Evolutionary conservation across 2,888 invertebrate genomes (phyloP).

Genomic region (Caenorhabditis sp.): DNA sequence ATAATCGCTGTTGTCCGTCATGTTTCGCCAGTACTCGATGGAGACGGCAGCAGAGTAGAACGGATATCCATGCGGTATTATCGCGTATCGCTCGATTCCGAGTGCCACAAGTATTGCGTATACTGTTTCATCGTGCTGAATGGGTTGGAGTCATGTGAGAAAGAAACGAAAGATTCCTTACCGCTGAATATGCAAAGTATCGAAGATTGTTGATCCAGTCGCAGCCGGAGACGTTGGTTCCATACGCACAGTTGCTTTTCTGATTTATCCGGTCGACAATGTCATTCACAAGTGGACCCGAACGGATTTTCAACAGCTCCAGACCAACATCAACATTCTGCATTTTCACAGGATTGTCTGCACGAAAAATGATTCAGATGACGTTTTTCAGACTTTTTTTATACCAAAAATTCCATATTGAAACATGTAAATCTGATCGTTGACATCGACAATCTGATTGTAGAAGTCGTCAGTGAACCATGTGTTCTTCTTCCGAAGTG

Average conservation of each 20-base stretch:
- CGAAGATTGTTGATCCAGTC: constrained; percentile 65
- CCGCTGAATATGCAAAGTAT: constrained; percentile 71
- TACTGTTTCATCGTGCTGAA: constrained; percentile 72
- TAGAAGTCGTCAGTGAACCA: constrained; percentile 66
- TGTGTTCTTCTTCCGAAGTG: constrained; percentile 36
- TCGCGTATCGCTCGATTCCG: constrained; percentile 61
- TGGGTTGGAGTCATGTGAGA: background rate
- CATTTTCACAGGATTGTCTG: constrained; percentile 59
- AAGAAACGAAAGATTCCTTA: constrained; percentile 20
- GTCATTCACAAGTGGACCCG: constrained; percentile 65
- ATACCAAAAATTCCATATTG: constrained; percentile 71
- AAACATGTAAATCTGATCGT: constrained; percentile 67
- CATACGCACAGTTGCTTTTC: constrained; percentile 54
- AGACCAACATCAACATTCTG: constrained; percentile 66
- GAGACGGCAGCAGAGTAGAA: constrained; percentile 69
- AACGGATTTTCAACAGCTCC: constrained; percentile 64
- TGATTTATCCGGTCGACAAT: constrained; percentile 61
- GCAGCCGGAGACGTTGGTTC: constrained; percentile 36
- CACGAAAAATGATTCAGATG: no score
- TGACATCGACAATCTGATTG: constrained; percentile 58
- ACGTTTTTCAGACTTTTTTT: no score
- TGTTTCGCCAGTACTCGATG: constrained; percentile 69
- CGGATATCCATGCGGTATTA: constrained; percentile 70
- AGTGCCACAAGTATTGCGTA: constrained; percentile 69
- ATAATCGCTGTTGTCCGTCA: constrained; percentile 49